Evolutionary conservation across 2,113 vertebrate genomes (phyloP).

Genomic region (Eurystomus gularis): DNA sequence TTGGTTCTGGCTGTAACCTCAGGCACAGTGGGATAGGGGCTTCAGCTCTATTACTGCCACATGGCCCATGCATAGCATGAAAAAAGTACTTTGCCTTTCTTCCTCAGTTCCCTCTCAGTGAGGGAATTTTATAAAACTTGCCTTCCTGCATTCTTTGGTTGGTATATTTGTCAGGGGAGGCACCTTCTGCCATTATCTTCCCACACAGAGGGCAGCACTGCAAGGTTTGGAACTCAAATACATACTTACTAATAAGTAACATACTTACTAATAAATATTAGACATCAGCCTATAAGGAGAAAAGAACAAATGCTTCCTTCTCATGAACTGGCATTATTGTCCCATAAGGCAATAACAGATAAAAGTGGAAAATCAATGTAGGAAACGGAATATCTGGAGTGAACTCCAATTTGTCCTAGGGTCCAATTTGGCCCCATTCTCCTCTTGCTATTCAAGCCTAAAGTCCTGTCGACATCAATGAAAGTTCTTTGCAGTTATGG

Average conservation of each 20-base stretch:
- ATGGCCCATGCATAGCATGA: too few species aligned
- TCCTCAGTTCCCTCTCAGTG: not conserved
- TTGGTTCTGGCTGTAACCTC: not conserved
- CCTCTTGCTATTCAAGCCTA: slow-evolving; percentile 20
- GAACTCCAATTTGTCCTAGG: slow-evolving; percentile 31
- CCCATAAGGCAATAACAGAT: not conserved
- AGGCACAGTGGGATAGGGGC: not conserved
- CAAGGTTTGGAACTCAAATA: not conserved
- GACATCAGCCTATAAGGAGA: not conserved
- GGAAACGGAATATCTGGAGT: slow-evolving; percentile 17
- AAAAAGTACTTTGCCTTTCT: not conserved
- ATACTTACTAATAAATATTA: not conserved
- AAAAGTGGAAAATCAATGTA: slow-evolving; percentile 11
- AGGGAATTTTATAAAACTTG: not conserved
- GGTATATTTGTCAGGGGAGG: not conserved
- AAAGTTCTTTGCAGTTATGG: slow-evolving; percentile 40
- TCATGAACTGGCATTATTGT: slow-evolving; percentile 4
- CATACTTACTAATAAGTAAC: slow-evolving; percentile 4
- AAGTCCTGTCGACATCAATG: slow-evolving; percentile 2
- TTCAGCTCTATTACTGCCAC: not conserved
- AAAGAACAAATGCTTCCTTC: not conserved
- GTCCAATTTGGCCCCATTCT: slow-evolving; percentile 18
- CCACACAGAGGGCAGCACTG: not conserved
- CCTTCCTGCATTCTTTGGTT: not conserved
- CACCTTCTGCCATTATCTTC: not conserved